These are phyloP conservation scores for Nerophis lumbriciformis DNA, from an alignment of 2,113 vertebrate species.

Conservation along the genomic window DNA sequence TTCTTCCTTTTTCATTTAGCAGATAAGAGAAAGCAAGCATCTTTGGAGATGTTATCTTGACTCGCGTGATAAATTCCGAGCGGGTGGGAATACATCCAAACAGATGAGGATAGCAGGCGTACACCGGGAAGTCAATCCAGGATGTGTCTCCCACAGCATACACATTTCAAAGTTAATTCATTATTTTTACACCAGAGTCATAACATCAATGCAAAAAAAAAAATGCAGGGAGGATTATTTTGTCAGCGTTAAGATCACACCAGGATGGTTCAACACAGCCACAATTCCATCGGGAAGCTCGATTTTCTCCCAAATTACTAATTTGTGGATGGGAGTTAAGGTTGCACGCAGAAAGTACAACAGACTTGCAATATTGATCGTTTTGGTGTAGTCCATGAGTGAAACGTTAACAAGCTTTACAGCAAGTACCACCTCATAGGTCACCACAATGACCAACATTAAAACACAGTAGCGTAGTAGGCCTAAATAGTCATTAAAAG, in stretches of 20 bases:
- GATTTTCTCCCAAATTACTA: too few relatives aligned
- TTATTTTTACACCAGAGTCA: background rate
- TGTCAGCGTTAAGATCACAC: slow-evolving; percentile 1
- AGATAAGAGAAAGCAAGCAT: slow-evolving; percentile 21
- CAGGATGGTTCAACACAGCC: background rate
- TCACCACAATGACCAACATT: too few relatives aligned
- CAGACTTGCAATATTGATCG: too few relatives aligned
- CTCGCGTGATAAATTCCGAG: background rate
- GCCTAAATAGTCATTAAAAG: too few relatives aligned
- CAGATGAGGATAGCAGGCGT: background rate
- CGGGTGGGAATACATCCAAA: slow-evolving; percentile 16
- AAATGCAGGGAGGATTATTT: background rate
- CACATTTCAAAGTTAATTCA: slow-evolving; percentile 2
- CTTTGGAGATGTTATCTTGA: slow-evolving; percentile 4
- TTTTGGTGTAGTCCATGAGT: too few relatives aligned
- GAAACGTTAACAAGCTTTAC: too few relatives aligned
- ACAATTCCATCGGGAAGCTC: too few relatives aligned
- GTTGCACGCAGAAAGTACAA: too few relatives aligned
- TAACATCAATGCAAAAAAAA: background rate
- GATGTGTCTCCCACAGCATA: background rate
- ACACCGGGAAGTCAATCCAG: slow-evolving; percentile 1
- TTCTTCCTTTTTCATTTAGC: slow-evolving; percentile 7
- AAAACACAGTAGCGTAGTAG: too few relatives aligned
- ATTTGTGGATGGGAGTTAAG: too few relatives aligned
- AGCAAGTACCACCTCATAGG: too few relatives aligned